phyloP scores from a whole-genome alignment of 1,140 invertebrate genomes.

The Pseudomyrmex concolor region DNA sequence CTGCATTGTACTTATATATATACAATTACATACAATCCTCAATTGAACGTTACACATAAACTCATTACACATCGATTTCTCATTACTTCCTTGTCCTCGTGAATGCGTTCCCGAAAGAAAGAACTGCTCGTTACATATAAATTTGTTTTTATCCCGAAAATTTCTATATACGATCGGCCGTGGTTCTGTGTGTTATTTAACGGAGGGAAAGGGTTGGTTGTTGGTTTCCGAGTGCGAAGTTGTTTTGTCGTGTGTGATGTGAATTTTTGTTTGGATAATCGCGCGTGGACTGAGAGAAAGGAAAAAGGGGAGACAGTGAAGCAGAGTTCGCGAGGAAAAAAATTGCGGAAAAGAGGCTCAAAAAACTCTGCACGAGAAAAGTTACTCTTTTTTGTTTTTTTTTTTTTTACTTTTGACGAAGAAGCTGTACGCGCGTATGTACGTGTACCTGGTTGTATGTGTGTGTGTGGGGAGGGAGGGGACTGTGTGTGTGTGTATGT shows the following conservation, averaged over 20 bases:
- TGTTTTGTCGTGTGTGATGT: conserved; percentile 44
- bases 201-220: conserved; percentile 53
- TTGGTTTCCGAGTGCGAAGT: conserved; percentile 57
- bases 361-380: neutral
- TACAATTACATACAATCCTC: conserved; percentile 84
- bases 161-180: neutral
- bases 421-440: neutral
- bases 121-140: conserved; percentile 44
- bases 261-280: neutral
- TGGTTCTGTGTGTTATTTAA: neutral
- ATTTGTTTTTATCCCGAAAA: conserved; percentile 23
- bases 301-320: conserved; percentile 23
- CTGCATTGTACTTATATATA: conserved; percentile 84
- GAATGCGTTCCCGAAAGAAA: conserved; percentile 64
- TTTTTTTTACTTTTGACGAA: neutral
- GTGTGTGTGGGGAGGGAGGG: neutral
- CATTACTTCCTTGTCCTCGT: conserved; percentile 75
- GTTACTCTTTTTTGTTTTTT: too few relatives aligned
- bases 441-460: neutral
- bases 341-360: neutral
- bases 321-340: neutral
- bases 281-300: conserved; percentile 43
- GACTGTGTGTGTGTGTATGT: neutral
- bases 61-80: conserved; percentile 82
- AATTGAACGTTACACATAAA: conserved; percentile 84